A percentile compares a stretch with the other conserved stretches of the same genome.
Conservation (phyloP, 2,797 vertebrate species). For the Semaprochilodus insignis region DNA sequence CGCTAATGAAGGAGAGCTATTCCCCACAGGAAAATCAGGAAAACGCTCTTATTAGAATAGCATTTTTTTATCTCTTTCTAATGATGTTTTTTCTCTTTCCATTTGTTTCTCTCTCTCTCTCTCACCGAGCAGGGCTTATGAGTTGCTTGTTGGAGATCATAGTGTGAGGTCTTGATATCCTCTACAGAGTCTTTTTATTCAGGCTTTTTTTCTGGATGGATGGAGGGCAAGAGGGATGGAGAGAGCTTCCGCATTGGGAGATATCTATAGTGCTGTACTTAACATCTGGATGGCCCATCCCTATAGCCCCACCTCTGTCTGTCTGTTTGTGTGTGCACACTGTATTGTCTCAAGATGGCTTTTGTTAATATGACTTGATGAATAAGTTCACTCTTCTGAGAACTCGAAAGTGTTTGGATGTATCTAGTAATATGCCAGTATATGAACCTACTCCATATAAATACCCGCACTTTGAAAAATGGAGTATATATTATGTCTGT, state of each 20-base stretch:
- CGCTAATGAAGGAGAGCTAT: slow-evolving; percentile 78
- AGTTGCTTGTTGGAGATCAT: slow-evolving; percentile 53
- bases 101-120: slow-evolving; percentile 57
- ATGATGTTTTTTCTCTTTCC: slow-evolving; percentile 67
- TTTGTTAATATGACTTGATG: not conserved
- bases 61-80: slow-evolving; percentile 59
- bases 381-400: not conserved
- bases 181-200: slow-evolving; percentile 51
- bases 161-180: slow-evolving; percentile 71
- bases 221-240: slow-evolving; percentile 31
- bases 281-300: slow-evolving; percentile 63
- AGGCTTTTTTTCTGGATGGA: slow-evolving; percentile 44
- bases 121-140: slow-evolving; percentile 27
- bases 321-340: slow-evolving; percentile 1
- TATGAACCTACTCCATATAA: not conserved
- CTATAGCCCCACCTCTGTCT: slow-evolving; percentile 22
- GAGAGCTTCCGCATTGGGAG: slow-evolving; percentile 29
- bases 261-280: slow-evolving; percentile 64
- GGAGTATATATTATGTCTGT: not conserved
- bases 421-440: not conserved
- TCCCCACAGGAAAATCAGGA: slow-evolving; percentile 73
- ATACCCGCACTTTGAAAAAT: not conserved
- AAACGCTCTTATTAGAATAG: slow-evolving; percentile 71
- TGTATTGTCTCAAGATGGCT: not conserved
- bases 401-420: not conserved